These are phyloP conservation scores for Rhabdomys dilectus DNA, from an alignment of 2,113 vertebrate genomes.

Conservation along the genomic window DNA sequence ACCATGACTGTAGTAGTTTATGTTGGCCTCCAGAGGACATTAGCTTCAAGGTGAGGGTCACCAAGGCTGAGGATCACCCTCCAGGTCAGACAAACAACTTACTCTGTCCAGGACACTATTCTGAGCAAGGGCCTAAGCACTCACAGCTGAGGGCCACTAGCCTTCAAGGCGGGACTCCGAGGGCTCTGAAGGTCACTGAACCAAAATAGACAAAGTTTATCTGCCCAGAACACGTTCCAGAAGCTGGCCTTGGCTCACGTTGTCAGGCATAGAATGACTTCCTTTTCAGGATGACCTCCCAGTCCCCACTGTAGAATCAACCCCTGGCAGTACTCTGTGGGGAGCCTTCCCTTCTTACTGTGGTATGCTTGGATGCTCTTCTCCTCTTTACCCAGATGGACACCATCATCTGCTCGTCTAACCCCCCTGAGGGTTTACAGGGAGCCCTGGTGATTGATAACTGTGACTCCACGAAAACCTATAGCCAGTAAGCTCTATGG, in stretches of 20 bases:
- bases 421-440: neutral
- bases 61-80: neutral
- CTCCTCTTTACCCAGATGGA: conserved; percentile 2
- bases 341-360: neutral
- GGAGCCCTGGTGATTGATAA: accelerated
- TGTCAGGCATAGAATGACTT: accelerated
- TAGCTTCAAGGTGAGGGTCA: neutral
- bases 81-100: neutral
- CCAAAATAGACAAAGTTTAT: accelerated
- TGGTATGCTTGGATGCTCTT: neutral
- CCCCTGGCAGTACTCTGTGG: accelerated
- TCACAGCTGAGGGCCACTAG: neutral
- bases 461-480: neutral
- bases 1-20: neutral
- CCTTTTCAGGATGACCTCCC: neutral
- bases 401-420: neutral
- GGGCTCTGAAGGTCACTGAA: neutral
- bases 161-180: neutral
- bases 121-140: neutral
- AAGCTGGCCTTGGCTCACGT: neutral
- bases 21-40: neutral
- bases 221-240: accelerated
- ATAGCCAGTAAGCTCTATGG: neutral
- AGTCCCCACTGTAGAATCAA: accelerated
- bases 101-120: neutral